Evolutionary conservation across 2,797 vertebrate species (phyloP).

Genomic region (Schizopygopsis pylzovi): DNA sequence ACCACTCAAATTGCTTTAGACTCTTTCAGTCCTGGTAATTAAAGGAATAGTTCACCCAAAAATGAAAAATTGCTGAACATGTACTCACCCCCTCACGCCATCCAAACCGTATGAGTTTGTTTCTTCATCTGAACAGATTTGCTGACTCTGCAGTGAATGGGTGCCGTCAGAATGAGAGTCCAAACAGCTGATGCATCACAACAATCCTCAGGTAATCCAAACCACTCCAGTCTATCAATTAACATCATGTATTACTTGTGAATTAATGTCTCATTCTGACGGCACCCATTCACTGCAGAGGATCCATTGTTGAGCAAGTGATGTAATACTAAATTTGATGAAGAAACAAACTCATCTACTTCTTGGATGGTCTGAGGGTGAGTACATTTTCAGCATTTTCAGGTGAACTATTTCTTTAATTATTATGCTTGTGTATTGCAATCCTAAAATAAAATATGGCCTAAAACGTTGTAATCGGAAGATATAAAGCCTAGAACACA

Average conservation of each 20-base stretch:
- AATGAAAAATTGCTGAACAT: neutral
- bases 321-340: neutral
- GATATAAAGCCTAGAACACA: conserved; percentile 58
- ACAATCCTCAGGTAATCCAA: neutral
- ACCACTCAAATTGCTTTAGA: conserved; percentile 26
- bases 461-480: conserved; percentile 49
- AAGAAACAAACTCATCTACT: neutral
- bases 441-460: conserved; percentile 9
- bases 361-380: too few species aligned
- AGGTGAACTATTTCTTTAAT: neutral
- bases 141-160: too few species aligned
- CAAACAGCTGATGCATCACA: neutral
- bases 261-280: neutral
- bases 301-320: neutral
- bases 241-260: neutral
- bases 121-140: neutral
- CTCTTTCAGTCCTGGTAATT: neutral
- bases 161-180: too few species aligned
- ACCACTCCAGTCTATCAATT: neutral
- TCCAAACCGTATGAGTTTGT: neutral
- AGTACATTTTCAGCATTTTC: neutral
- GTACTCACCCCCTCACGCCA: neutral
- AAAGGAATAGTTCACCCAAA: neutral
- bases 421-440: neutral
- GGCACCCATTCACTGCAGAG: neutral